phyloP scores from a whole-genome alignment of 2,113 vertebrate species.

The Globicephala melas region DNA sequence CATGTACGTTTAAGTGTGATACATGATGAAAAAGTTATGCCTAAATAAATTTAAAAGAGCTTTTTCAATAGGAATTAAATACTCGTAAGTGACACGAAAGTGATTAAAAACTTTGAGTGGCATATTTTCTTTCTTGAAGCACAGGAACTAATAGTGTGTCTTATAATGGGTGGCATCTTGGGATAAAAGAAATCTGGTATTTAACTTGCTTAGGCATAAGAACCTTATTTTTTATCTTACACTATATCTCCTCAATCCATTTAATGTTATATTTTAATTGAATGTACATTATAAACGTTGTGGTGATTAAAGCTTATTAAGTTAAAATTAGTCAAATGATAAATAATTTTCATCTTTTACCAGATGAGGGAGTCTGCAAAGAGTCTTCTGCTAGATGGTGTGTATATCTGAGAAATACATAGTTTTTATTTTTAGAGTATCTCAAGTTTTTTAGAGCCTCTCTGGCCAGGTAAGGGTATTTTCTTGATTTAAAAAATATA shows the following conservation, averaged over 20 bases:
- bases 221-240: background rate
- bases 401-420: background rate
- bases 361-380: background rate
- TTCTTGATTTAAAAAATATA: constrained; percentile 6
- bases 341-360: background rate
- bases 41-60: background rate
- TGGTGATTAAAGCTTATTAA: background rate
- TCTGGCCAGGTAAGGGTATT: background rate
- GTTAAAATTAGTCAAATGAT: background rate
- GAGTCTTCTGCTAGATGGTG: background rate
- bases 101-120: background rate
- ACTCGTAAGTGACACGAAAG: background rate
- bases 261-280: background rate
- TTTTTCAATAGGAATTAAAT: background rate
- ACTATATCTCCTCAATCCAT: background rate
- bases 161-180: background rate
- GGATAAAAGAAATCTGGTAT: background rate
- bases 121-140: background rate
- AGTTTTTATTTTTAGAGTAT: background rate
- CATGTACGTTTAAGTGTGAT: background rate
- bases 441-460: background rate
- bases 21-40: background rate
- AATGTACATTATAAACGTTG: background rate
- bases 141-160: background rate
- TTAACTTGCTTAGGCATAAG: background rate